phyloP scores from a whole-genome alignment of 2,888 invertebrate species.

The Liopterus haemorrhoidalis region DNA sequence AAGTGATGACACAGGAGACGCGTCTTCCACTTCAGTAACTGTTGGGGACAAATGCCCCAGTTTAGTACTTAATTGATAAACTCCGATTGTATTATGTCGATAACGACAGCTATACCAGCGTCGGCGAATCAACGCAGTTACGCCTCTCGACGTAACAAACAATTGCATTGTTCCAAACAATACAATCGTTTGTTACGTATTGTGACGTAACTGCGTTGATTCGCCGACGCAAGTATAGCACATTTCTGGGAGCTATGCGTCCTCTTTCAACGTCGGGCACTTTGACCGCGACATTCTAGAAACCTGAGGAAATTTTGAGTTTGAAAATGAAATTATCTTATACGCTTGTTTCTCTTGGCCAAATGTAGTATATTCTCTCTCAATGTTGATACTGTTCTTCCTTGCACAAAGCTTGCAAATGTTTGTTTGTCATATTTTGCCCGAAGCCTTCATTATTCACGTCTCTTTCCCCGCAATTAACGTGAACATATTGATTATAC shows the following conservation, averaged over 20 bases:
- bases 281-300: not conserved
- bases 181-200: no score
- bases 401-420: constrained; percentile 2
- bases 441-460: constrained; percentile 1
- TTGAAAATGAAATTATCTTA: constrained; percentile 1
- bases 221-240: no score
- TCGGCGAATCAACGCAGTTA: no score
- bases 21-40: no score
- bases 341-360: constrained; percentile 1
- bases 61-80: constrained; percentile 2
- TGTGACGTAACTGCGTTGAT: no score
- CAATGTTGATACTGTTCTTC: constrained; percentile 1
- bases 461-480: not conserved
- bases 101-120: no score
- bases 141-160: no score
- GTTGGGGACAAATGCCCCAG: no score
- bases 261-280: constrained; percentile 1
- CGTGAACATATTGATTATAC: constrained; percentile 1
- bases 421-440: not conserved
- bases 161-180: no score
- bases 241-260: no score
- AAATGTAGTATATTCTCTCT: no score
- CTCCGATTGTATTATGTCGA: not conserved
- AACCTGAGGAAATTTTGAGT: constrained; percentile 1
- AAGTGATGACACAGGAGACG: no score